phyloP scores from a whole-genome alignment of 2,888 invertebrate species.

The Venustoraphidia nigricollis region DNA sequence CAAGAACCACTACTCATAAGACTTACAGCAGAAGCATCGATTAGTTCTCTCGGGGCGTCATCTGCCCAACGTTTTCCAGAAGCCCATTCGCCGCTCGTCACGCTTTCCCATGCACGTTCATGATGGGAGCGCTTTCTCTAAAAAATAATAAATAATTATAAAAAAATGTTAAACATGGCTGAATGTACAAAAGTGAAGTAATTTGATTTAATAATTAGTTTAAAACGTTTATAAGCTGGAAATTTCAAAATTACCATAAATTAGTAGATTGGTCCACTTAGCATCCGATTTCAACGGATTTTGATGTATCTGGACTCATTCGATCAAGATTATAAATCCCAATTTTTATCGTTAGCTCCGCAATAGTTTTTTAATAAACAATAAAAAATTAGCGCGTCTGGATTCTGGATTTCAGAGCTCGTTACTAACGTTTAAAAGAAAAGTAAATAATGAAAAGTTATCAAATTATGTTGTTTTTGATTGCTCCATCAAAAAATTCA shows the following conservation, averaged over 20 bases:
- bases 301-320: too few species aligned
- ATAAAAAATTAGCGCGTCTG: too few species aligned
- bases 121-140: conserved; percentile 71
- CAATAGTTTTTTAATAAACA: too few species aligned
- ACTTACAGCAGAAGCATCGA: conserved; percentile 58
- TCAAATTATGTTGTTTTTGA: too few species aligned
- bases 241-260: not conserved
- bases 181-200: not conserved
- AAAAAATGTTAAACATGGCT: conserved; percentile 1
- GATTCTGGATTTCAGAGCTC: too few species aligned
- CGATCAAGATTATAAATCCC: too few species aligned
- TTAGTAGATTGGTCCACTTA: too few species aligned
- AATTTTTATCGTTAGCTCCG: too few species aligned
- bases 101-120: conserved; percentile 70
- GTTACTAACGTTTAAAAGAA: too few species aligned
- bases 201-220: not conserved
- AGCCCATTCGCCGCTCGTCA: conserved; percentile 79
- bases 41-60: conserved; percentile 59
- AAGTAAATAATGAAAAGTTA: too few species aligned
- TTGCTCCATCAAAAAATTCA: too few species aligned
- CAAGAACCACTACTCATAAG: conserved; percentile 89
- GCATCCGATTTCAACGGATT: too few species aligned
- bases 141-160: conserved; percentile 11
- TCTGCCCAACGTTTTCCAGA: conserved; percentile 82
- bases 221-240: not conserved